Base-by-base conservation (phyloP, 2,888 invertebrate genomes). In the Alviniconcha strummeri region DNA sequence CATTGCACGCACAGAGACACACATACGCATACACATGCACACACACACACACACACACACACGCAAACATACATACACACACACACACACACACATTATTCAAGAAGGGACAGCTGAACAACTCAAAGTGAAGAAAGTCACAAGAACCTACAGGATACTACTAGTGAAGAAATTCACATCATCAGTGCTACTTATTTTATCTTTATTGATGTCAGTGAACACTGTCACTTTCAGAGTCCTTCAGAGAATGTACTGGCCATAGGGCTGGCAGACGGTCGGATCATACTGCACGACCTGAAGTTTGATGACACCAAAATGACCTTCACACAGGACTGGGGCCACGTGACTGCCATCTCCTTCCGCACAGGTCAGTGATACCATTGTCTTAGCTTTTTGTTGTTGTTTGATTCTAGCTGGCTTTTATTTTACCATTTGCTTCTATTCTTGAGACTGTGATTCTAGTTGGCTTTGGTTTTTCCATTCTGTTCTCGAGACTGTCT, bases 211-310 rank as follows among this genome's bases (percentile, higher is more conserved):
- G 36, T 36, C 36, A 36, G 36, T 36, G 36, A 36, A 36, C 36
- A 36, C 36, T 36, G 36, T 36, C 36, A 36, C 36, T 36, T 36
- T 36, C 86, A 95, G 94, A 96, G 98, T 0, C 98, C 99, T 0
- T 99, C 98, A 0, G 90, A 98, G 11, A 98, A 99, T 94, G 97
- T 99, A 0, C 96, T 97, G 0, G 99, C 97, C 0, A 95, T 99
- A 81, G 99, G 98, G 6, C 94, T 98, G 85, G 95, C 95, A 0
- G 96, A 96, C 94, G 98, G 98, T 0, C 95, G 95, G 90, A 97
- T 99, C 57, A 94, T 97, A 76, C 93, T 99, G 54, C 96, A 98
- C 87, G 98, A 99, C 94, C 94, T 99, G 19, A 96, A 96, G 91
- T 96, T 94, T 91, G 97, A 99, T 92, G 95, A 97, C 91, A 96